Percentiles rank a stretch among this genome's conserved stretches.
phyloP scores from a whole-genome alignment of 2,888 invertebrate species.

The Cheilosia urbana region DNA sequence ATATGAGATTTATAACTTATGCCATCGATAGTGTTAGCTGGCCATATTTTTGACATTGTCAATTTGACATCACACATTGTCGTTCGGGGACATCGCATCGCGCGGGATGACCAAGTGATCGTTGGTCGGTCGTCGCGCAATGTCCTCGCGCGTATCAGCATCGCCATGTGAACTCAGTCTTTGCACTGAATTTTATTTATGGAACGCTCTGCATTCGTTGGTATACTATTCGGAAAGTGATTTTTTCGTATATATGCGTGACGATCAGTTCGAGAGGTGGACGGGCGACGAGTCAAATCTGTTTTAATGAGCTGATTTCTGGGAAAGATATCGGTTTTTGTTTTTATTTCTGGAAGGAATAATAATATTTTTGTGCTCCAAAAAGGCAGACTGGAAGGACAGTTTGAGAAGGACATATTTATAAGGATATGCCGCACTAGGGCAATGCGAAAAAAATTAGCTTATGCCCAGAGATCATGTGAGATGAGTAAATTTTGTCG shows the following conservation, averaged over 20 bases:
- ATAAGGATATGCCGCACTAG: conserved; percentile 34
- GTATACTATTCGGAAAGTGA: conserved; percentile 44
- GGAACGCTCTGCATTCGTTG: conserved; percentile 64
- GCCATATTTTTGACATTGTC: conserved; percentile 78
- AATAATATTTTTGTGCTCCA: conserved; percentile 65
- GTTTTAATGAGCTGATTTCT: conserved; percentile 78
- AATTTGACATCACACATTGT: conserved; percentile 77
- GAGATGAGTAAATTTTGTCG: neutral
- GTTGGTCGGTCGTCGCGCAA: conserved; percentile 20
- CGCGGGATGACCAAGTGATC: conserved; percentile 28
- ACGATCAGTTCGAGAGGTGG: conserved; percentile 70
- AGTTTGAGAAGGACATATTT: conserved; percentile 43
- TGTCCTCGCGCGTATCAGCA: conserved; percentile 56
- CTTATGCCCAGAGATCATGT: neutral
- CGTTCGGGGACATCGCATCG: conserved; percentile 52
- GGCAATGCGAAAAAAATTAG: conserved; percentile 27
- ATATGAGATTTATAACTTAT: conserved; percentile 78
- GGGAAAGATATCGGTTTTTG: conserved; percentile 76
- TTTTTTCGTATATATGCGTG: conserved; percentile 72
- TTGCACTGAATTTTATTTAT: conserved; percentile 74
- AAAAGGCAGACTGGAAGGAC: conserved; percentile 37
- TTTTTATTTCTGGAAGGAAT: conserved; percentile 46
- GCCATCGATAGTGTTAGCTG: conserved; percentile 77
- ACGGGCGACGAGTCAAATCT: conserved; percentile 77
- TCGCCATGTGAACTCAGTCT: conserved; percentile 68